phyloP scores from a whole-genome alignment of 1,140 invertebrate species.

The Scaptomyza hsui region DNA sequence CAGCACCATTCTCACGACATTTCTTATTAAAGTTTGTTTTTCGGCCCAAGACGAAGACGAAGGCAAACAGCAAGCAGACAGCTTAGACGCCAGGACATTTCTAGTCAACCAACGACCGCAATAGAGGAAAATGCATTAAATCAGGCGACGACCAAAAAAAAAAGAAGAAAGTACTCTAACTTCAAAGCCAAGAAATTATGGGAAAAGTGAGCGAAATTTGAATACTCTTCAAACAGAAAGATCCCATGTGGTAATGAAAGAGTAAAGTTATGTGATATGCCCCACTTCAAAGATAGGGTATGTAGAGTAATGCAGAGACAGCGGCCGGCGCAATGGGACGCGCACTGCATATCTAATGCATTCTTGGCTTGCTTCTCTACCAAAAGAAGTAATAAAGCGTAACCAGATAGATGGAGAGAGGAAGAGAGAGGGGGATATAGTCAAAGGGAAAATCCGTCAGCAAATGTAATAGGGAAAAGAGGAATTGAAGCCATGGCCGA shows the following conservation, averaged over 20 bases:
- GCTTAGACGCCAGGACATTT: slow-evolving; percentile 9
- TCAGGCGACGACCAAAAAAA: slow-evolving; percentile 5
- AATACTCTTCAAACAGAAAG: no score
- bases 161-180: neutral
- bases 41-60: slow-evolving; percentile 18
- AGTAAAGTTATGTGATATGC: no score
- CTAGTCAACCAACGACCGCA: slow-evolving; percentile 31
- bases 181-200: neutral
- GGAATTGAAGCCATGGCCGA: slow-evolving; percentile 62
- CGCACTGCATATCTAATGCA: slow-evolving; percentile 63
- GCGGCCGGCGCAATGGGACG: slow-evolving; percentile 48
- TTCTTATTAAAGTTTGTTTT: slow-evolving; percentile 62
- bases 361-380: slow-evolving; percentile 23
- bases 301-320: slow-evolving; percentile 23
- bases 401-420: slow-evolving; percentile 21
- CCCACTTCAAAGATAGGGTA: neutral
- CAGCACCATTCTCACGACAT: slow-evolving; percentile 42
- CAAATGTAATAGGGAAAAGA: slow-evolving; percentile 58
- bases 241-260: no score
- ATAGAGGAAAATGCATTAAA: slow-evolving; percentile 36
- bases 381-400: slow-evolving; percentile 70
- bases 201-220: no score
- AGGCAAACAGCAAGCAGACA: slow-evolving; percentile 3
- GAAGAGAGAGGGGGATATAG: slow-evolving; percentile 8
- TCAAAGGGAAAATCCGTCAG: slow-evolving; percentile 68